These are phyloP conservation scores for Pitta sordida DNA, from an alignment of 2,113 vertebrate species.

Conservation along the genomic window DNA sequence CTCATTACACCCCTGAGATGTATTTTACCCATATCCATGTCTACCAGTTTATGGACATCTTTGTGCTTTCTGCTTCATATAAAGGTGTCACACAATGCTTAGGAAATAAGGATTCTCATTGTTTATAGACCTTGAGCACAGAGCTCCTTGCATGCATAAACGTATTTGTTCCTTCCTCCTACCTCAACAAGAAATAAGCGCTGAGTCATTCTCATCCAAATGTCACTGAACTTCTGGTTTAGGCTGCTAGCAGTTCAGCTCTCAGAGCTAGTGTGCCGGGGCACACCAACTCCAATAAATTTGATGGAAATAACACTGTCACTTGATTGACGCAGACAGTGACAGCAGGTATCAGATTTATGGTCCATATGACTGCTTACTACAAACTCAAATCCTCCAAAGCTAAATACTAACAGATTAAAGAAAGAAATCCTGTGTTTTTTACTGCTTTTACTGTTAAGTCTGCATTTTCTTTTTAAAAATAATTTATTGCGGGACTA, in stretches of 20 bases:
- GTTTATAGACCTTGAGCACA: conserved; percentile 34
- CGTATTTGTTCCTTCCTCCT: neutral
- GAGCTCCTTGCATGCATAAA: neutral
- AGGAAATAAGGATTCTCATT: neutral
- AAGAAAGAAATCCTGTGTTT: conserved; percentile 5
- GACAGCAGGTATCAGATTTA: neutral
- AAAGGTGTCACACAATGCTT: conserved; percentile 1
- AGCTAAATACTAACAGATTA: conserved; percentile 11
- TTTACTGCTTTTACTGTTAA: neutral
- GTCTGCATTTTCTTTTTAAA: neutral
- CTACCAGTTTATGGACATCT: neutral
- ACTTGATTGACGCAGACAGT: conserved; percentile 31
- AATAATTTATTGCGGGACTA: conserved; percentile 1
- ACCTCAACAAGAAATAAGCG: neutral
- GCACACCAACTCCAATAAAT: conserved; percentile 7
- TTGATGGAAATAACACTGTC: conserved; percentile 22
- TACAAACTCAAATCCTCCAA: conserved; percentile 12
- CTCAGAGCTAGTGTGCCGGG: neutral
- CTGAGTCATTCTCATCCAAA: conserved; percentile 38
- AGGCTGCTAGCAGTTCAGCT: conserved; percentile 55
- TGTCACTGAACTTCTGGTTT: conserved; percentile 54
- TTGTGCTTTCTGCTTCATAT: neutral
- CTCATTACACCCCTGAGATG: neutral
- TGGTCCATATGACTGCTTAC: neutral
- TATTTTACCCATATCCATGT: neutral